Base-by-base conservation (phyloP, 1,140 invertebrate genomes). In the Plodia interpunctella region DNA sequence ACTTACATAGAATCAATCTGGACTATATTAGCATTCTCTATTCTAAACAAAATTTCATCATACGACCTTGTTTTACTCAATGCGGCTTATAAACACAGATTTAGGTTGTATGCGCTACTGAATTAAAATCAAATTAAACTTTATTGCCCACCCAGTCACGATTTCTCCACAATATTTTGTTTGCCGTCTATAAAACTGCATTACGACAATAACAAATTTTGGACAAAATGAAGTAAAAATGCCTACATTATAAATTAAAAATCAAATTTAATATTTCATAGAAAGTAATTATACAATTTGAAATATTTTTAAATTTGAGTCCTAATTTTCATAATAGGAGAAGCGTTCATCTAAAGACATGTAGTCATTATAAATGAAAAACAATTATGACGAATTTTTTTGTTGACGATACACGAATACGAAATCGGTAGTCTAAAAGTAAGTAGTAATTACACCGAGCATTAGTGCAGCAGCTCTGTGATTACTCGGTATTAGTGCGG, bases 81-180 rank as follows among this genome's bases (percentile, higher is more conserved):
- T 52, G 50, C 30, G 30, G 70, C 5, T 17, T 10, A 15, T 44
- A 44, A 44, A 44, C 15, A 44, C 38, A 44, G 13, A 10, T 67
- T 65, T 73, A 78, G 76, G 74, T 77, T 62, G 67, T 79, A 78
- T 78, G 75, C 77, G 76, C 71, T 72, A 78, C 69, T 72, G 71
- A 67, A 80, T 76, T 81, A 68, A 68, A 68, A 70, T 69, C 67
- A 65, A 76, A 76, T 74, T 70, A 70, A 72, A 68, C 79, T 85
- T 83, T 78, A 80, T 82, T 74, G 63, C 70, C 51, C 65, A 56
- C 68, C 32, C 62, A 74, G 80, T 83, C 77, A 83, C 76, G 80
- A 80, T 64, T 66, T 70, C 19, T 21, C 8, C 51, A 5, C 28
- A 53, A 53, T 25, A 21, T 28, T 25, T n/a, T 20, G 21, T 53